Conservation (phyloP, 2,113 vertebrate genomes). For the Accipiter virgatus region DNA sequence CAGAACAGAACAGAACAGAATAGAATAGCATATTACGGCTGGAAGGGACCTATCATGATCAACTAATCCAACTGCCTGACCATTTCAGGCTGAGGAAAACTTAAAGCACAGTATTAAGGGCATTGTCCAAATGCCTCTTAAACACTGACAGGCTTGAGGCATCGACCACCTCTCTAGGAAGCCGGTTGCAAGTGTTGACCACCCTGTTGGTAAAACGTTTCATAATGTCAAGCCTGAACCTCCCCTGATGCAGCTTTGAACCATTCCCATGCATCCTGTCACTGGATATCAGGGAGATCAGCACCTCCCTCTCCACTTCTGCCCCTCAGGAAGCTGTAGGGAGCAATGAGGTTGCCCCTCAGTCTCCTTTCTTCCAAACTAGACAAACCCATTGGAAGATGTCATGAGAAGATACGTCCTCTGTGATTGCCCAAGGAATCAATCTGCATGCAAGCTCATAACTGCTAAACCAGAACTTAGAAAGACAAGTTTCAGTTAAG, state of each 20-base stretch:
- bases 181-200: neutral
- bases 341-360: neutral
- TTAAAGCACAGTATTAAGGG: neutral
- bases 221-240: neutral
- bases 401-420: neutral
- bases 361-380: neutral
- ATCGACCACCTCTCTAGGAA: neutral
- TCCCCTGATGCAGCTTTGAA: neutral
- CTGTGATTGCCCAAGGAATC: neutral
- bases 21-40: neutral
- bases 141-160: neutral
- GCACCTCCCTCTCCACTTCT: neutral
- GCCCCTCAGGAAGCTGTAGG: neutral
- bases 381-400: neutral
- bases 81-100: neutral
- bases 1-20: neutral
- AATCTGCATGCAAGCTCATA: neutral
- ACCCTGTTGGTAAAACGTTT: neutral
- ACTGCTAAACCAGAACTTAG: rapidly evolving
- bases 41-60: neutral
- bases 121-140: neutral
- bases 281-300: neutral
- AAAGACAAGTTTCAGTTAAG: neutral
- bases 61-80: neutral
- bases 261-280: neutral